Conservation (phyloP, 2,113 vertebrate genomes). For the Jacana jacana region DNA sequence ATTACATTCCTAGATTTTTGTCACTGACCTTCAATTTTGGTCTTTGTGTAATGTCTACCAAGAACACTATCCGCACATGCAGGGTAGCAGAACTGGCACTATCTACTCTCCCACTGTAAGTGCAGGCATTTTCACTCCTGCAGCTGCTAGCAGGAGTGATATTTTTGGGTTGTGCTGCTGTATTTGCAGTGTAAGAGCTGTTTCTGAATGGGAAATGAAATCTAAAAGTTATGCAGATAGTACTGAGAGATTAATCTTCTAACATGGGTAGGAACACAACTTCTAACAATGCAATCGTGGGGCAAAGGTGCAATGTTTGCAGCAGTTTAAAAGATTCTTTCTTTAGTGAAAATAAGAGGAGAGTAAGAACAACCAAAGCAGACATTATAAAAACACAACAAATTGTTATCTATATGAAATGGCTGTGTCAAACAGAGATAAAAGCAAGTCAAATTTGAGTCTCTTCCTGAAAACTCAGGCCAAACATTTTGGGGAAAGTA, state of each 20-base stretch:
- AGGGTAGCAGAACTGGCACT: neutral
- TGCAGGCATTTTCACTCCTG: neutral
- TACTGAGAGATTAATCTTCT: neutral
- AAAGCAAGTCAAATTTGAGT: neutral
- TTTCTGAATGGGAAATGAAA: neutral
- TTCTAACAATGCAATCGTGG: neutral
- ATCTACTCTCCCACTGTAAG: neutral
- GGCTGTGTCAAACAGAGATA: rapidly evolving
- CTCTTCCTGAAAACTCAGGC: neutral
- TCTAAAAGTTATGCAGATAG: neutral
- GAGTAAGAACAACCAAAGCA: neutral
- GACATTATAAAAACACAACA: rapidly evolving
- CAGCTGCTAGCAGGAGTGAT: neutral
- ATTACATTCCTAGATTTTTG: neutral
- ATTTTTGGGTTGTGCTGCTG: neutral
- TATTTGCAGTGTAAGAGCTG: neutral
- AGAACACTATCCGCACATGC: neutral
- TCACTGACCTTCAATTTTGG: neutral
- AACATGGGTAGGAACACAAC: neutral
- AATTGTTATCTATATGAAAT: neutral
- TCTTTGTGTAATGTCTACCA: neutral
- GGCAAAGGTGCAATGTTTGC: neutral
- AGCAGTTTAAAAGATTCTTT: neutral
- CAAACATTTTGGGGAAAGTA: neutral
- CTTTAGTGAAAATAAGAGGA: too few relatives aligned